phyloP scores from a whole-genome alignment of 2,888 invertebrate genomes.

The Silvanus unidentatus region DNA sequence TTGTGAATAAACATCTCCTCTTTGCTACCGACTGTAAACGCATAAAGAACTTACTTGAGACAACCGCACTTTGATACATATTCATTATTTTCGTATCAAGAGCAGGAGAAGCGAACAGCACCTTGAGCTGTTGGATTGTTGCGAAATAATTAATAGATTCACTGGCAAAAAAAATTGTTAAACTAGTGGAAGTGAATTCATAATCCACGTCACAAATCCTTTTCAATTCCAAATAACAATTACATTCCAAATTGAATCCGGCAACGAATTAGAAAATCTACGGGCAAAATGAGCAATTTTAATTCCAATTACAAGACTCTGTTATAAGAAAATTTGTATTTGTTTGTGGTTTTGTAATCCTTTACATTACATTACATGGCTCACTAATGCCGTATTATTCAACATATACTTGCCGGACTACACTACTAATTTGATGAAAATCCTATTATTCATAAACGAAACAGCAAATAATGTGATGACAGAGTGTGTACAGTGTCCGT shows the following conservation, averaged over 20 bases:
- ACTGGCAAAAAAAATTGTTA: background rate
- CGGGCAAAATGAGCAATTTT: constrained; percentile 27
- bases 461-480: background rate
- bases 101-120: too few relatives aligned
- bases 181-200: background rate
- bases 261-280: constrained; percentile 18
- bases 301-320: constrained; percentile 24
- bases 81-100: too few relatives aligned
- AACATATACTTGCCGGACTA: background rate
- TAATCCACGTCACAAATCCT: background rate
- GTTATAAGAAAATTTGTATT: constrained; percentile 19
- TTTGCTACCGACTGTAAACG: background rate
- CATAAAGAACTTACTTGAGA: too few relatives aligned
- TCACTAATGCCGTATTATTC: background rate
- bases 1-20: constrained; percentile 2
- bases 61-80: too few relatives aligned
- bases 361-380: background rate
- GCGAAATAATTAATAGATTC: background rate
- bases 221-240: constrained; percentile 20
- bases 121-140: too few relatives aligned
- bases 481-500: too few relatives aligned
- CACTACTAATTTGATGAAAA: constrained; percentile 6
- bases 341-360: constrained; percentile 21
- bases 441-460: constrained; percentile 5
- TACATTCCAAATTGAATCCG: constrained; percentile 23